Conservation (phyloP, 2,113 vertebrate genomes). For the Meles meles region DNA sequence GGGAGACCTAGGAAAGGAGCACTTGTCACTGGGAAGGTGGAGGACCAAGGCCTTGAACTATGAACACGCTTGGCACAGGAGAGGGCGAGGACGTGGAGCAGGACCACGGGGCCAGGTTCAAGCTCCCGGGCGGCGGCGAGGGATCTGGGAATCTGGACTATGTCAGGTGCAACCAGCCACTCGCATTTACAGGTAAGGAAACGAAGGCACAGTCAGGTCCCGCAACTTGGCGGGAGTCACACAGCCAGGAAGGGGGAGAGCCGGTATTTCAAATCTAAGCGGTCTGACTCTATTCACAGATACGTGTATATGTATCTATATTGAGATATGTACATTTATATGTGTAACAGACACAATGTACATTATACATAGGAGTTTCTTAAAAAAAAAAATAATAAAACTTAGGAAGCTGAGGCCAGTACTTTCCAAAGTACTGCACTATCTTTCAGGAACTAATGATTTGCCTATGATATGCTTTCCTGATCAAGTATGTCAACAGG, state of each 20-base stretch:
- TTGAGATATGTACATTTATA: background rate
- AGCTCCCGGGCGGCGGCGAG: background rate
- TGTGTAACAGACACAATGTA: background rate
- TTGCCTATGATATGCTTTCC: background rate
- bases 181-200: no score
- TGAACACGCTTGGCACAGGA: background rate
- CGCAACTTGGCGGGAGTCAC: background rate
- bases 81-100: background rate
- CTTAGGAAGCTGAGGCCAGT: background rate
- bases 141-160: background rate
- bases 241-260: background rate
- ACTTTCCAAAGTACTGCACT: background rate
- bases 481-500: background rate
- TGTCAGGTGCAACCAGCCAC: background rate
- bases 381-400: background rate
- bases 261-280: background rate
- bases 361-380: background rate
- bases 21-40: no score
- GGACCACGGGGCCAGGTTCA: background rate
- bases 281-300: background rate
- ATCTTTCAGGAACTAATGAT: background rate
- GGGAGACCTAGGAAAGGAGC: background rate
- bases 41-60: background rate
- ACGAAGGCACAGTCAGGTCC: no score
- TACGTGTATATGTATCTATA: background rate